Percentiles rank a stretch among this genome's conserved stretches.
Evolutionary conservation across 2,113 vertebrate genomes (phyloP).

Genomic region (Xiphophorus hellerii): DNA sequence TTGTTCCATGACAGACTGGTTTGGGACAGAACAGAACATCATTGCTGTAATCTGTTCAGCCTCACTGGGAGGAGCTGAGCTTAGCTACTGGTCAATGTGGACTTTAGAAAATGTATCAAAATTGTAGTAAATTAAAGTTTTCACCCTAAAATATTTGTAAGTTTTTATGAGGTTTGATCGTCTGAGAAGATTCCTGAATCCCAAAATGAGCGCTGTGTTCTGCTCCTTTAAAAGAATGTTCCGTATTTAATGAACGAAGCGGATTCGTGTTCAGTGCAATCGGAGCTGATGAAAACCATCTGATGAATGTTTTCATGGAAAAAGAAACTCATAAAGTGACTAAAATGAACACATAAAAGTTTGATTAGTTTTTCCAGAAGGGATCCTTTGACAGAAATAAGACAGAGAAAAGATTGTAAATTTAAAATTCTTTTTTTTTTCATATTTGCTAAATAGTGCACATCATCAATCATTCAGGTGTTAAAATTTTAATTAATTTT

Average conservation of each 20-base stretch:
- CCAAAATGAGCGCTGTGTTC: neutral
- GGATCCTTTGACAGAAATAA: neutral
- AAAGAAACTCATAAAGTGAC: neutral
- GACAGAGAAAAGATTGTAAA: neutral
- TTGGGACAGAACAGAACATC: no score
- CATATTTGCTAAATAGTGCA: neutral
- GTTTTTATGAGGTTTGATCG: neutral
- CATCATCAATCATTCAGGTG: neutral
- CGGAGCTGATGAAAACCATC: neutral
- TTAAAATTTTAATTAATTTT: neutral
- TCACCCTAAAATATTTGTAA: neutral
- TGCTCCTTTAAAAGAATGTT: neutral
- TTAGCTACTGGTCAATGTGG: no score
- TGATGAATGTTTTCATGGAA: neutral
- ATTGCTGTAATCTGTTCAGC: no score
- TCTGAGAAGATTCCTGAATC: conserved; percentile 1
- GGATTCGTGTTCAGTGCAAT: neutral
- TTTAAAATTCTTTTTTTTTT: neutral
- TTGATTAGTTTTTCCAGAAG: neutral
- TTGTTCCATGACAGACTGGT: no score
- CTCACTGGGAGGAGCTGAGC: no score
- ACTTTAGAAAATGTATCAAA: no score
- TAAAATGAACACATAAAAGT: neutral
- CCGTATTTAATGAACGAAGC: neutral
- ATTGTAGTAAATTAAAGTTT: no score